phyloP scores from a whole-genome alignment of 2,888 invertebrate genomes.

The Anoncus sp. region DNA sequence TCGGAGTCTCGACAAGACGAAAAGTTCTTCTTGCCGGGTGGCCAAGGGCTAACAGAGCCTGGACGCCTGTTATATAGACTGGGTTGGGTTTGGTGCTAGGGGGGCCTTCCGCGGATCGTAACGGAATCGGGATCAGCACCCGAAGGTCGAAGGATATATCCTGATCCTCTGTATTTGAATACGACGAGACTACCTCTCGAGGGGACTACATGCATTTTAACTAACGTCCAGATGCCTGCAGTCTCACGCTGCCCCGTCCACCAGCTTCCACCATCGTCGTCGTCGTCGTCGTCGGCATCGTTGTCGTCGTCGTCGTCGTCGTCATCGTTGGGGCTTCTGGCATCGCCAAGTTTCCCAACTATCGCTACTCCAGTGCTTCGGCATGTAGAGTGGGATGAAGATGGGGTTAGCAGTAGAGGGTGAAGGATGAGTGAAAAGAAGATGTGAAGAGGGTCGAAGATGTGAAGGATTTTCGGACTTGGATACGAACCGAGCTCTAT shows the following conservation, averaged over 20 bases:
- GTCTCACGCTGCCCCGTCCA: constrained; percentile 80
- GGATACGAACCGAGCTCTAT: constrained; percentile 30
- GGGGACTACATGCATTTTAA: constrained; percentile 83
- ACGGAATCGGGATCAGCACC: constrained; percentile 79
- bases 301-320: constrained; percentile 34
- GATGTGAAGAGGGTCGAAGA: constrained; percentile 33
- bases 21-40: constrained; percentile 77
- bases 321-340: constrained; percentile 71
- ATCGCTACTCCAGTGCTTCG: constrained; percentile 72
- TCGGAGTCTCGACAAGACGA: constrained; percentile 74
- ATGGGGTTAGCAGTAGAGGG: constrained; percentile 54
- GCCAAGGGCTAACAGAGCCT: constrained; percentile 59
- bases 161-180: constrained; percentile 83
- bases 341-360: constrained; percentile 82
- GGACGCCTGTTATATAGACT: constrained; percentile 49
- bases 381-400: constrained; percentile 55
- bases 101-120: constrained; percentile 70
- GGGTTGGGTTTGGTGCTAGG: constrained; percentile 44
- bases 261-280: constrained; percentile 39
- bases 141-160: constrained; percentile 79
- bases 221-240: constrained; percentile 81
- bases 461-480: constrained; percentile 50
- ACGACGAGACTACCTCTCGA: constrained; percentile 76
- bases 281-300: constrained; percentile 49
- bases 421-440: constrained; percentile 45